Base-by-base conservation (phyloP, 2,888 invertebrate genomes). In the Drosophila sordidula region DNA sequence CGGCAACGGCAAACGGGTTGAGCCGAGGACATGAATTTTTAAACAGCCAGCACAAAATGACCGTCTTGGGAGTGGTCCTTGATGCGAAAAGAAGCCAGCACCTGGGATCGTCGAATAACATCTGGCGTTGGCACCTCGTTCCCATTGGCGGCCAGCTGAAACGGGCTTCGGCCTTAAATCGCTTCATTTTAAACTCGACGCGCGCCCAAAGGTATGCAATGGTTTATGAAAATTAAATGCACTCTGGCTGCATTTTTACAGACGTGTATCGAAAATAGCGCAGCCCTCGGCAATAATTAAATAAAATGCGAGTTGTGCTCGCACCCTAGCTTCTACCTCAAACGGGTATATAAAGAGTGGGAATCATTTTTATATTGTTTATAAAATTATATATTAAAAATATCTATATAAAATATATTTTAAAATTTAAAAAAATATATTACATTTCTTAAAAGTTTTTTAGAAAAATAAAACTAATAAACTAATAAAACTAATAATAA, bases 281-380 rank as follows among this genome's bases (percentile, higher is more conserved):
- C 65, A 57, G 65, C 77, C 87, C 70, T 49, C 41, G 78, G 74
- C 71, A 64, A 75, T 89, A 85, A 85, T 85, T 85, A 85, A 89
- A 85, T 89, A 89, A 87, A 72, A 75, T 75, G 55, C 62, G 61
- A 64, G 41, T 58, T 67, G 70, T 66, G 58, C 8, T 61, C 29
- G 29, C 29, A 22, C 65, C 11, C 64, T 58, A 22, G 4, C 4
- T 22, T 22, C 22, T 22, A 22, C 22, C 22, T 22, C 22, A 22
- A 22, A 22, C 22, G 22, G 22, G 22, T 22, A 22, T 22, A 3
- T 22, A 3, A 22, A 2, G 22, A 22, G 22, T n/a, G n/a, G n/a
- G n/a, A n/a, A n/a, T n/a, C n/a, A n/a, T n/a, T n/a, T n/a, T n/a
- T n/a, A n/a, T n/a, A n/a, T n/a, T n/a, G n/a, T n/a, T n/a, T n/a